Conservation (phyloP, 1,140 invertebrate genomes). For the Drosophila pandora region DNA sequence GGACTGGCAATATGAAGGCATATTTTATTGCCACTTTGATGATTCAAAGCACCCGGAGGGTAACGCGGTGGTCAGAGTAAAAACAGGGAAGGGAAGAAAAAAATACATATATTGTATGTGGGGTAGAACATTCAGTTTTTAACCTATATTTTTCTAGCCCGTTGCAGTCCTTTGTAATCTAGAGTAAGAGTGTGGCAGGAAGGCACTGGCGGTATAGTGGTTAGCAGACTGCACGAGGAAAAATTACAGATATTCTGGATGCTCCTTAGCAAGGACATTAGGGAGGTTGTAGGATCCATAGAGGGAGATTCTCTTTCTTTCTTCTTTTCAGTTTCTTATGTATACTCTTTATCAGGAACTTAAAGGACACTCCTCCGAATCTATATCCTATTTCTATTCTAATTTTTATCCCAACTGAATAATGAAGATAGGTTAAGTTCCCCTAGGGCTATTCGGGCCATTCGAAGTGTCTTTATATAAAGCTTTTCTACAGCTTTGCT, state of each 20-base stretch:
- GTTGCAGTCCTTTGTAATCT: slow-evolving; percentile 54
- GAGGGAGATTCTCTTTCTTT: too few species aligned
- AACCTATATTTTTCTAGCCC: slow-evolving; percentile 70
- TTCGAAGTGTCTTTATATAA: too few species aligned
- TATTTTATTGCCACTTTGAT: slow-evolving; percentile 80
- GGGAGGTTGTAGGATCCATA: too few species aligned
- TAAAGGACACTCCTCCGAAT: too few species aligned
- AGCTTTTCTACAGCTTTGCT: too few species aligned
- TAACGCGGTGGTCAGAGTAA: background rate
- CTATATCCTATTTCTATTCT: too few species aligned
- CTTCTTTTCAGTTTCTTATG: too few species aligned
- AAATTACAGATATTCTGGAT: background rate
- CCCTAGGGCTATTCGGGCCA: too few species aligned
- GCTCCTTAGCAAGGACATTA: too few species aligned
- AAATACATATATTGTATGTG: background rate
- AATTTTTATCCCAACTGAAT: too few species aligned
- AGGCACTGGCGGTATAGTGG: background rate
- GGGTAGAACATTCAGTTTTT: slow-evolving; percentile 25
- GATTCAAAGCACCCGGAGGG: slow-evolving; percentile 20
- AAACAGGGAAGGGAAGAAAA: background rate
- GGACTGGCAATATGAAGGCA: slow-evolving; percentile 52
- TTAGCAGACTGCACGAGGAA: background rate
- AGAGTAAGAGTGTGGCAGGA: slow-evolving; percentile 15
- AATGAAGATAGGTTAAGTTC: too few species aligned
- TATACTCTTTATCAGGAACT: too few species aligned